These are phyloP conservation scores for Drosophila nannoptera DNA, from an alignment of 1,140 invertebrate species.

Conservation along the genomic window DNA sequence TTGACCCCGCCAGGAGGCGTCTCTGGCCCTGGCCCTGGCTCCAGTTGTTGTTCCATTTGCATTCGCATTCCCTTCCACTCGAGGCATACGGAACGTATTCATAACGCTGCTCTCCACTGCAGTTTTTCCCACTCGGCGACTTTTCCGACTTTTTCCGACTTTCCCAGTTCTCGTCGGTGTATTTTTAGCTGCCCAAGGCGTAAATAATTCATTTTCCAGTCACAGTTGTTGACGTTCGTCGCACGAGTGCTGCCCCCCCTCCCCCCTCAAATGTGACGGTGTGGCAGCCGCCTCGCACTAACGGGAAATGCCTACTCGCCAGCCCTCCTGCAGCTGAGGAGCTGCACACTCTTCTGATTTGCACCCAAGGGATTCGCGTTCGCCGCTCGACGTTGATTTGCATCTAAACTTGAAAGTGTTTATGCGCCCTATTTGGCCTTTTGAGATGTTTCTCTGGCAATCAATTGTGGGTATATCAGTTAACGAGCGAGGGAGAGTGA, in stretches of 20 bases:
- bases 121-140: neutral
- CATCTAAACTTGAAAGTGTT: slow-evolving; percentile 69
- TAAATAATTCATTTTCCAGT: slow-evolving; percentile 78
- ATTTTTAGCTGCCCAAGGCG: slow-evolving; percentile 67
- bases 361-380: slow-evolving; percentile 46
- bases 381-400: slow-evolving; percentile 46
- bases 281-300: neutral
- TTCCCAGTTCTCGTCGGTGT: slow-evolving; percentile 33
- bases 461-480: neutral
- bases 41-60: slow-evolving; percentile 21
- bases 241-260: slow-evolving; percentile 35
- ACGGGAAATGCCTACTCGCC: slow-evolving; percentile 22
- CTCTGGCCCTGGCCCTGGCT: slow-evolving; percentile 14
- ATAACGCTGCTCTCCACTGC: slow-evolving; percentile 18
- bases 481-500: neutral
- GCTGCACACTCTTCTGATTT: slow-evolving; percentile 32
- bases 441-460: slow-evolving; percentile 18
- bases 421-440: slow-evolving; percentile 56
- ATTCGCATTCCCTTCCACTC: slow-evolving; percentile 9
- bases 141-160: slow-evolving; percentile 1
- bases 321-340: neutral
- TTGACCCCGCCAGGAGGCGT: slow-evolving; percentile 36
- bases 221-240: slow-evolving; percentile 72
- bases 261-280: slow-evolving; percentile 13
- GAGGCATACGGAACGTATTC: slow-evolving; percentile 4